phyloP scores from a whole-genome alignment of 2,113 vertebrate genomes.

The Nycticorax nycticorax region DNA sequence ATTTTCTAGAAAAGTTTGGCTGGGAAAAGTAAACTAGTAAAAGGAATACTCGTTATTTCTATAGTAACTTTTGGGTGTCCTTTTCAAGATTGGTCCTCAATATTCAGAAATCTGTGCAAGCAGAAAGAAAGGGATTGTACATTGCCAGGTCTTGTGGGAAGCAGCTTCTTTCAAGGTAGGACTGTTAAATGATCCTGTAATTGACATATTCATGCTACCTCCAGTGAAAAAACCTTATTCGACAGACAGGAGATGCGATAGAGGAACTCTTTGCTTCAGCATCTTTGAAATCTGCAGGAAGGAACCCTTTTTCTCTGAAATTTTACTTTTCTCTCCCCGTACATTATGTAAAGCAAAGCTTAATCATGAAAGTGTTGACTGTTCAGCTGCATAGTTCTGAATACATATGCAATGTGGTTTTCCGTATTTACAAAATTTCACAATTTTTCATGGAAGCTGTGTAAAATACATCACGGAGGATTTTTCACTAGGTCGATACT shows the following conservation, averaged over 20 bases:
- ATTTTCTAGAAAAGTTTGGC: background rate
- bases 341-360: conserved; percentile 20
- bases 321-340: background rate
- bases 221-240: background rate
- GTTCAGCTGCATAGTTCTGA: background rate
- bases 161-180: background rate
- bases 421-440: background rate
- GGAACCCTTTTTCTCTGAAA: background rate
- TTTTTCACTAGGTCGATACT: background rate
- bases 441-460: background rate
- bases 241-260: background rate
- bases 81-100: background rate
- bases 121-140: background rate
- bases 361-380: conserved; percentile 18
- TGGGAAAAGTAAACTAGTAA: background rate
- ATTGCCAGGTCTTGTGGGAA: background rate
- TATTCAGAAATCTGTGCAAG: background rate
- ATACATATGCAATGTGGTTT: background rate
- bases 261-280: background rate
- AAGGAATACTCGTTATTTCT: background rate
- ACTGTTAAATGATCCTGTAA: background rate
- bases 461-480: background rate
- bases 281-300: conserved; percentile 38
- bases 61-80: background rate
- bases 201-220: background rate